Conservation (phyloP, 1,140 invertebrate genomes). For the Idris sp. region DNA sequence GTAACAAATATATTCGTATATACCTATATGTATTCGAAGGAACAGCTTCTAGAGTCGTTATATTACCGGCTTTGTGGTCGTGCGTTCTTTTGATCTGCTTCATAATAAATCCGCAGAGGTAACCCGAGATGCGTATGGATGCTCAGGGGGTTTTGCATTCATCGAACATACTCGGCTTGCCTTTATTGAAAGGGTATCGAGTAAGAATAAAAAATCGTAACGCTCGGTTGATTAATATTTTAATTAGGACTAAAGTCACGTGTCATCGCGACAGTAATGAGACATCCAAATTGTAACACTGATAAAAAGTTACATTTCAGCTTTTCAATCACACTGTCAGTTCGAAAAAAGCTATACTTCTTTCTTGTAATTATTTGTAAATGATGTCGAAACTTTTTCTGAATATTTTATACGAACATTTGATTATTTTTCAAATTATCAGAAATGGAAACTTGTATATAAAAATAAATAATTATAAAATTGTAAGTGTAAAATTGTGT, state of each 20-base stretch:
- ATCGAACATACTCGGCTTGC: constrained; percentile 67
- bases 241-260: constrained; percentile 74
- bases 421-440: no score
- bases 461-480: no score
- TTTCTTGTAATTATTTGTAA: no score
- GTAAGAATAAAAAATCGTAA: constrained; percentile 58
- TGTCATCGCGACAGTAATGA: constrained; percentile 67
- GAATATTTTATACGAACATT: no score
- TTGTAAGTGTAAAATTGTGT: no score
- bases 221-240: constrained; percentile 75
- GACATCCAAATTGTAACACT: constrained; percentile 35
- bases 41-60: constrained; percentile 67
- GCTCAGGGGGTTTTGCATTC: constrained; percentile 70
- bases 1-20: background rate
- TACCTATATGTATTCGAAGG: constrained; percentile 18
- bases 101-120: constrained; percentile 78
- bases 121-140: constrained; percentile 76
- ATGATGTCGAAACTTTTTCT: no score
- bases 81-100: constrained; percentile 76
- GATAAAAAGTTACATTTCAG: constrained; percentile 1
- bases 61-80: constrained; percentile 74
- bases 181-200: constrained; percentile 77
- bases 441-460: no score
- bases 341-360: no score
- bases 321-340: no score